These are phyloP conservation scores for Ranitomeya imitator DNA, from an alignment of 2,113 vertebrate genomes.

Conservation along the genomic window DNA sequence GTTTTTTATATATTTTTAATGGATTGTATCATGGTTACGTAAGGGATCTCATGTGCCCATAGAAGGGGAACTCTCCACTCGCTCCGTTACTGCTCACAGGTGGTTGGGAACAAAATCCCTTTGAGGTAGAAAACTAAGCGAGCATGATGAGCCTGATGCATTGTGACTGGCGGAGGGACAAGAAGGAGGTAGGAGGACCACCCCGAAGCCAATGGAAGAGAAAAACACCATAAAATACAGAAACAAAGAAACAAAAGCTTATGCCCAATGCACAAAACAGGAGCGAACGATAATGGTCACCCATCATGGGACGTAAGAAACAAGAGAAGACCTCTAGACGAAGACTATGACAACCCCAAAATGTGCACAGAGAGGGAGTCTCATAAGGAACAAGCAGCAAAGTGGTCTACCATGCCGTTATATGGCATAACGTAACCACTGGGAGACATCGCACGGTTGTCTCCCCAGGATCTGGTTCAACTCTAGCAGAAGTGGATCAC, in stretches of 20 bases:
- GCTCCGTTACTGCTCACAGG: slow-evolving; percentile 58
- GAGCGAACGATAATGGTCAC: neutral
- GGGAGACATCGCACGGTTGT: neutral
- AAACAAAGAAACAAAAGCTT: neutral
- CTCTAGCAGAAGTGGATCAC: neutral
- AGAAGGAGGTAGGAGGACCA: slow-evolving; percentile 3
- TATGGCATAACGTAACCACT: too few relatives aligned
- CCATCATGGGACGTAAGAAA: neutral
- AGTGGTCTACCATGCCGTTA: too few relatives aligned
- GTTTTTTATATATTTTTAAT: neutral
- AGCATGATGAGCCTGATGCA: slow-evolving; percentile 18
- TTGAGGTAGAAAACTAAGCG: slow-evolving; percentile 9
- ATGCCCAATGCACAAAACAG: neutral
- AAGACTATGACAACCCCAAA: neutral
- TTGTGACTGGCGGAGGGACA: neutral
- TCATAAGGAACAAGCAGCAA: neutral
- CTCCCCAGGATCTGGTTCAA: neutral
- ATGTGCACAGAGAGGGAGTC: neutral
- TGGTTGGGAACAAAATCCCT: slow-evolving; percentile 61
- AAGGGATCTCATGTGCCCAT: neutral
- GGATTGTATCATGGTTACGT: neutral
- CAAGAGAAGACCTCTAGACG: neutral
- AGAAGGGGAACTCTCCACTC: neutral
- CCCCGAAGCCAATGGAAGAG: neutral
- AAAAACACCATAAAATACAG: slow-evolving; percentile 1